Conservation (phyloP, 1,140 invertebrate genomes). For the Oedothorax gibbosus region DNA sequence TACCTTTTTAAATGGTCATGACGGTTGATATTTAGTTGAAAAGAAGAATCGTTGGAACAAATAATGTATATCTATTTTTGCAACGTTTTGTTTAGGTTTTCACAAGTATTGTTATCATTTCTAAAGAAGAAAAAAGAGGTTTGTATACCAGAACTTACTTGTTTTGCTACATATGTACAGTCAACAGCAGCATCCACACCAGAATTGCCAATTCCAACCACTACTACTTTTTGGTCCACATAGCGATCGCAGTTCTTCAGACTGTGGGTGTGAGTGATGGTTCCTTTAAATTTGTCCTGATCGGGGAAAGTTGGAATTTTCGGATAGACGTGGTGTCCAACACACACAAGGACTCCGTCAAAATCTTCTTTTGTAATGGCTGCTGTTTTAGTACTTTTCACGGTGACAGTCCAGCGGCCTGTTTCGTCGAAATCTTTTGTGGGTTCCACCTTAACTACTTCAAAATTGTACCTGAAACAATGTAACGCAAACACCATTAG, state of each 20-base stretch:
- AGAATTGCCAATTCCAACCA: conserved; percentile 67
- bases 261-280: conserved; percentile 69
- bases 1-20: no score
- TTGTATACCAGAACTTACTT: conserved; percentile 61
- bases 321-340: conserved; percentile 65
- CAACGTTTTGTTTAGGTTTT: no score
- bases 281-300: conserved; percentile 69
- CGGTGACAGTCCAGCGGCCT: conserved; percentile 66
- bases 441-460: conserved; percentile 62
- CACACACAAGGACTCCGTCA: conserved; percentile 65
- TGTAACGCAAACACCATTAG: background rate
- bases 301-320: conserved; percentile 51
- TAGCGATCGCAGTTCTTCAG: conserved; percentile 65
- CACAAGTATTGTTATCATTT: no score
- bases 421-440: conserved; percentile 66
- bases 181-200: conserved; percentile 63
- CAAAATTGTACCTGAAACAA: conserved; percentile 35
- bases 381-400: conserved; percentile 54
- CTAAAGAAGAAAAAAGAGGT: no score
- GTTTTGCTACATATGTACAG: conserved; percentile 51
- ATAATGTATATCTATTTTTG: no score
- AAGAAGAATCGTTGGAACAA: no score
- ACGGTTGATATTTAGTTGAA: no score
- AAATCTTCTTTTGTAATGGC: conserved; percentile 62
- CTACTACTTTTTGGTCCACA: conserved; percentile 66